Evolutionary conservation across 1,140 invertebrate species (phyloP).

Genomic region (Ruditapes philippinarum): DNA sequence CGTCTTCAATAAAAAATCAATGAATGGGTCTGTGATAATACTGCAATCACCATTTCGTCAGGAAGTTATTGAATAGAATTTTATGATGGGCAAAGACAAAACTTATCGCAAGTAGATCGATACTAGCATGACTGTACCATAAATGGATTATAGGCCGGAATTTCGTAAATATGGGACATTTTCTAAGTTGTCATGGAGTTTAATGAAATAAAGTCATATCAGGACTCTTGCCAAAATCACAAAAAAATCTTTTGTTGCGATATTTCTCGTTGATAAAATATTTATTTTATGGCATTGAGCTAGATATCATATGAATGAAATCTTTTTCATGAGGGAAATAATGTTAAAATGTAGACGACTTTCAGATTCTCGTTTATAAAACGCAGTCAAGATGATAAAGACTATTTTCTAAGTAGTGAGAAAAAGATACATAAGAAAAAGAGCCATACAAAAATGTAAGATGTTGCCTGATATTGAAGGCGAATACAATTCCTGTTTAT

Average conservation of each 20-base stretch:
- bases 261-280: background rate
- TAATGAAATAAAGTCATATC: background rate
- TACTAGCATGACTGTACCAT: background rate
- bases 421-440: too few species aligned
- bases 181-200: background rate
- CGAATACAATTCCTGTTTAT: too few species aligned
- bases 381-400: too few species aligned
- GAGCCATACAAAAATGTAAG: too few species aligned
- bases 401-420: too few species aligned
- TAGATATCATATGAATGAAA: background rate
- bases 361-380: too few species aligned
- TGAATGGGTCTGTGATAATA: constrained; percentile 10
- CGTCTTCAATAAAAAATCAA: constrained; percentile 30
- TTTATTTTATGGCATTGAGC: background rate
- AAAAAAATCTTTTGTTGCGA: background rate
- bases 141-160: constrained; percentile 1
- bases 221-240: background rate
- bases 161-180: constrained; percentile 11
- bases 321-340: background rate
- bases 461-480: too few species aligned
- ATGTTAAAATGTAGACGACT: too few species aligned
- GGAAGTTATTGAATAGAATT: constrained; percentile 44
- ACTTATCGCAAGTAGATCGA: constrained; percentile 23
- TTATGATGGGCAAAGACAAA: constrained; percentile 34
- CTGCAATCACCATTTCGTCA: constrained; percentile 9